phyloP scores from a whole-genome alignment of 1,140 invertebrate genomes.

The Procambarus virginalis region DNA sequence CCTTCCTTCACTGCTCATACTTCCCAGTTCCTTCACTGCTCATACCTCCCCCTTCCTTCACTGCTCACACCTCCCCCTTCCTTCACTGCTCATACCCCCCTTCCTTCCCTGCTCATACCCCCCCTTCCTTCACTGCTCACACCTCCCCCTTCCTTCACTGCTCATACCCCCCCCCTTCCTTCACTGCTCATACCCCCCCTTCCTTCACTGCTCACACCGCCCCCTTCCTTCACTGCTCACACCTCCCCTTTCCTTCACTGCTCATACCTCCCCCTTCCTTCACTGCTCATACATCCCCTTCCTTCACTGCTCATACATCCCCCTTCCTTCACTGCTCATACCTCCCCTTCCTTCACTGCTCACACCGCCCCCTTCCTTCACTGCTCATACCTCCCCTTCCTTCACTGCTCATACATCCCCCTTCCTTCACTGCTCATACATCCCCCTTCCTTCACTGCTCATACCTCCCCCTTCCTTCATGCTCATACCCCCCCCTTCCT shows the following conservation, averaged over 20 bases:
- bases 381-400: not conserved
- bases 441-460: no score
- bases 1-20: no score
- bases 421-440: no score
- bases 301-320: no score
- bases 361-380: not conserved
- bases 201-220: no score
- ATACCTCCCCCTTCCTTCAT: not conserved
- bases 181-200: no score
- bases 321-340: no score
- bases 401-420: no score
- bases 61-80: not conserved
- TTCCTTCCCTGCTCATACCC: no score
- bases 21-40: not conserved
- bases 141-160: not conserved
- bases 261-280: no score
- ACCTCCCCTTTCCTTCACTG: not conserved
- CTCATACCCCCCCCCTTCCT: not conserved
- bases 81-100: no score
- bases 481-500: not conserved
- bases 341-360: not conserved
- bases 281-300: no score
- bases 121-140: not conserved
- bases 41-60: not conserved
- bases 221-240: not conserved